Conservation (phyloP, 2,888 invertebrate genomes). For the Miltochrista miniata region DNA sequence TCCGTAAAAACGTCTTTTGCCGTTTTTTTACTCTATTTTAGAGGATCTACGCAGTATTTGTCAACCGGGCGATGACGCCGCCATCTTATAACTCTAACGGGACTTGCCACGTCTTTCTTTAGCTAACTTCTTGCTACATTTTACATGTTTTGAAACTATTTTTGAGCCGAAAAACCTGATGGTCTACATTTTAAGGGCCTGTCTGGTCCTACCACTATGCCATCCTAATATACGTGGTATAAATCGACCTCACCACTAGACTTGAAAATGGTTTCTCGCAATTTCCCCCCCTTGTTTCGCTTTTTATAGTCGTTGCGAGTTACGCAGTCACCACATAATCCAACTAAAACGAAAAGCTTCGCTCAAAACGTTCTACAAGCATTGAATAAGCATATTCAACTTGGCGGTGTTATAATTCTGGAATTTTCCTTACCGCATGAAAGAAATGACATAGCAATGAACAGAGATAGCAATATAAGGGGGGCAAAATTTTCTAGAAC, state of each 20-base stretch:
- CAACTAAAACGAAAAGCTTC: conserved; percentile 19
- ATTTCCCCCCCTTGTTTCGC: conserved; percentile 22
- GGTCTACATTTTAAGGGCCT: conserved; percentile 51
- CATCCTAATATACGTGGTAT: conserved; percentile 40
- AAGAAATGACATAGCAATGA: conserved; percentile 36
- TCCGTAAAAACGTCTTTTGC: conserved; percentile 44
- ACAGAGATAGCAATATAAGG: conserved; percentile 17
- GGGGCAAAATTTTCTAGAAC: conserved; percentile 31
- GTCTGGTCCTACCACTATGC: conserved; percentile 39
- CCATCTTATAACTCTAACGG: conserved; percentile 58
- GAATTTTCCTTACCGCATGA: conserved; percentile 43
- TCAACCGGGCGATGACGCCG: conserved; percentile 71
- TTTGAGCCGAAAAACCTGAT: conserved; percentile 40
- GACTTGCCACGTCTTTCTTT: conserved; percentile 46
- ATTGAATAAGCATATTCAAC: conserved; percentile 5
- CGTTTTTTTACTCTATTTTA: conserved; percentile 35
- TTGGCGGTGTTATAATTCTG: conserved; percentile 46
- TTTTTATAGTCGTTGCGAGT: conserved; percentile 49
- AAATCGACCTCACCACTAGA: conserved; percentile 54
- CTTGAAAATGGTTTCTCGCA: conserved; percentile 52
- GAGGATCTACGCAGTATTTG: conserved; percentile 49
- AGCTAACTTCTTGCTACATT: conserved; percentile 36
- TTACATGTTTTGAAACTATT: conserved; percentile 47
- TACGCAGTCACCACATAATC: conserved; percentile 27
- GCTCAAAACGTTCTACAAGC: neutral